These are phyloP conservation scores for Spodoptera exigua DNA, from an alignment of 2,888 invertebrate genomes.

Conservation along the genomic window DNA sequence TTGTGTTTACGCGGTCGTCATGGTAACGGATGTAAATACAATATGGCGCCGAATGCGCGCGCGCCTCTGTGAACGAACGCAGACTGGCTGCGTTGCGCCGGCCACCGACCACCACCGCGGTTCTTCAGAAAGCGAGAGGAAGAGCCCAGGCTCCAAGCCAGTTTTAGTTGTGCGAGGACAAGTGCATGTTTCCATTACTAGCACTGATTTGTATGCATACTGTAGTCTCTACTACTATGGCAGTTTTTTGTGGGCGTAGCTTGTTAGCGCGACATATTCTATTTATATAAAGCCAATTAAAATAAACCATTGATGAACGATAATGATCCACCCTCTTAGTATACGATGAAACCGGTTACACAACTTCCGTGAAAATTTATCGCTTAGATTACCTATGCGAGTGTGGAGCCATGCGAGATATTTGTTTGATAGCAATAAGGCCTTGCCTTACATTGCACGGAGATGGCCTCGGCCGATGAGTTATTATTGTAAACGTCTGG, in stretches of 20 bases:
- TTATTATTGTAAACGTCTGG: neutral
- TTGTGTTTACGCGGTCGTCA: slow-evolving; percentile 84
- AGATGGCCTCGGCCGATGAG: neutral
- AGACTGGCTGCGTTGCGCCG: slow-evolving; percentile 78
- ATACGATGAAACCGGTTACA: slow-evolving; percentile 2
- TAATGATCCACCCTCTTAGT: slow-evolving; percentile 5
- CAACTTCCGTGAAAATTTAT: neutral
- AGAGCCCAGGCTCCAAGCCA: slow-evolving; percentile 79
- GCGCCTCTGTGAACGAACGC: slow-evolving; percentile 80
- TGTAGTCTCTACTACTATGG: slow-evolving; percentile 54
- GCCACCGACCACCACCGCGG: slow-evolving; percentile 78
- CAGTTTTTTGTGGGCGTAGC: slow-evolving; percentile 30
- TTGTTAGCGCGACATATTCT: slow-evolving; percentile 39
- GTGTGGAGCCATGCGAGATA: neutral
- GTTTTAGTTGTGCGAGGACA: slow-evolving; percentile 86
- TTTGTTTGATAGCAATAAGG: slow-evolving; percentile 1
- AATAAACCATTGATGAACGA: slow-evolving; percentile 17
- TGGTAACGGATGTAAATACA: slow-evolving; percentile 79
- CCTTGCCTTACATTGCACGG: neutral
- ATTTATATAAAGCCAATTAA: slow-evolving; percentile 35
- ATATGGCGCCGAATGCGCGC: slow-evolving; percentile 84
- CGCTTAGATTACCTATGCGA: slow-evolving; percentile 1
- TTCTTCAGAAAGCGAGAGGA: slow-evolving; percentile 85
- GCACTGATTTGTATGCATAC: slow-evolving; percentile 64
- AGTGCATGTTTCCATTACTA: slow-evolving; percentile 73